Base-by-base conservation (phyloP, 2,113 vertebrate genomes). In the Sinocyclocheilus grahami region DNA sequence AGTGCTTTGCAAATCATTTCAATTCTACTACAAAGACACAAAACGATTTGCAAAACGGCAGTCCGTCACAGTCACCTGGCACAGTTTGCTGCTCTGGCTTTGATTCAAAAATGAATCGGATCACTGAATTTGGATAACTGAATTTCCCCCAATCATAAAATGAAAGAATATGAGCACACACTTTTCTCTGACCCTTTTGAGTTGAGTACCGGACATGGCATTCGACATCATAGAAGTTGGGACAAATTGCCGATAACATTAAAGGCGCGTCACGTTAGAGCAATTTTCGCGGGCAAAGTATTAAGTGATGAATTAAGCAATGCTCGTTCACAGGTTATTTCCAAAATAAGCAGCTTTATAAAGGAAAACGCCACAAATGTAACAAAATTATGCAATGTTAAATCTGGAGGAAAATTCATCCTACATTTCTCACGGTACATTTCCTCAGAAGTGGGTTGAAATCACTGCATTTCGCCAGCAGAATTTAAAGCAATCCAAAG, bases 11-110 rank as follows among this genome's bases (percentile, higher is more conserved):
- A 75, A 48, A 75, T 14, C 72, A 24, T 74, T 74, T 75, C 13
- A 75, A 48, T 16, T 48, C 22, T 46, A 76, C 24, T 48, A 48
- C 42, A 48, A 76, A 42, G 42, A 24, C 72, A 48, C 42, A 76
- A 24, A 75, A 48, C 11, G 6, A 0, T 24, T 75, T 10, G 11
- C 69, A 37, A 22, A 72, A 42, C 1, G 20, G 37, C 10, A 6
- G 53, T 58, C 30, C 0, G 53, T 60, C 77, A 78, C 53, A 79
- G 77, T 60, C 53, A 13, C 30, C 13, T 58, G 53, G 77, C 77
- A 39, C 27, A 39, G 77, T 60, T 79, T 60, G 51, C 77, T 37
- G 42, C 72, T 60, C 46, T n/a, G 53, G 42, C 72, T 60, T 58
- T 6, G 18, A 55, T n/a, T 58, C 10, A 39, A 37, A 48, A 46